Conservation (phyloP, 2,888 invertebrate species). For the Eupsilia transversa region DNA sequence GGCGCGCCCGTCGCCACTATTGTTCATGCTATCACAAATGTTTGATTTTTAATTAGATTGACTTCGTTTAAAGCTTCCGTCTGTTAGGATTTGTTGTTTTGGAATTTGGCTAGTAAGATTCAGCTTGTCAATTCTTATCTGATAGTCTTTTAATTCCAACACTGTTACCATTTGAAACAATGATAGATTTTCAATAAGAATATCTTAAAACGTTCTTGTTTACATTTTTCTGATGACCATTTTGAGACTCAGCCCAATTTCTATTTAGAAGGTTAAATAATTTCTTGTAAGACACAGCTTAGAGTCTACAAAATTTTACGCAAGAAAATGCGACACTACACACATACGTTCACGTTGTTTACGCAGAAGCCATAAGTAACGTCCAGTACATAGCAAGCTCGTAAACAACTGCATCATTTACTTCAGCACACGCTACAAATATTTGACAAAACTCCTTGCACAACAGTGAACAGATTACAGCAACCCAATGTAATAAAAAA, state of each 20-base stretch:
- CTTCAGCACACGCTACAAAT: slow-evolving; percentile 19
- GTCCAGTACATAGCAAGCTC: slow-evolving; percentile 8
- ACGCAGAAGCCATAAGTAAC: slow-evolving; percentile 17
- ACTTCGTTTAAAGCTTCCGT: slow-evolving; percentile 14
- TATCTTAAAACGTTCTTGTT: neutral
- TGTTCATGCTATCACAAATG: slow-evolving; percentile 45
- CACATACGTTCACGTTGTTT: slow-evolving; percentile 5
- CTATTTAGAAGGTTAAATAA: neutral
- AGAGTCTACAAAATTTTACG: neutral
- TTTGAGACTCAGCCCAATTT: neutral
- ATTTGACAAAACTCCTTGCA: slow-evolving; percentile 48
- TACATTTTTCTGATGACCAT: neutral
- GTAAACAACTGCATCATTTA: slow-evolving; percentile 40
- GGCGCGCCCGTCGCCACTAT: slow-evolving; percentile 76
- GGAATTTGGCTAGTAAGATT: neutral
- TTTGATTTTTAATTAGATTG: slow-evolving; percentile 48
- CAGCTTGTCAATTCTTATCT: slow-evolving; percentile 6
- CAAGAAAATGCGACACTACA: slow-evolving; percentile 24
- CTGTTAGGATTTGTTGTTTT: neutral
- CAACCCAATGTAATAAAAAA: slow-evolving; percentile 53
- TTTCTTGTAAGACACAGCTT: neutral
- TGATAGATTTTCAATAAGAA: slow-evolving; percentile 1
- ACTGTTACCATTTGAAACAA: neutral
- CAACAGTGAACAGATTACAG: slow-evolving; percentile 35
- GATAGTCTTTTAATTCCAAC: neutral